Evolutionary conservation across 2,888 invertebrate species (phyloP).

Genomic region (Chloroclysta siterata): DNA sequence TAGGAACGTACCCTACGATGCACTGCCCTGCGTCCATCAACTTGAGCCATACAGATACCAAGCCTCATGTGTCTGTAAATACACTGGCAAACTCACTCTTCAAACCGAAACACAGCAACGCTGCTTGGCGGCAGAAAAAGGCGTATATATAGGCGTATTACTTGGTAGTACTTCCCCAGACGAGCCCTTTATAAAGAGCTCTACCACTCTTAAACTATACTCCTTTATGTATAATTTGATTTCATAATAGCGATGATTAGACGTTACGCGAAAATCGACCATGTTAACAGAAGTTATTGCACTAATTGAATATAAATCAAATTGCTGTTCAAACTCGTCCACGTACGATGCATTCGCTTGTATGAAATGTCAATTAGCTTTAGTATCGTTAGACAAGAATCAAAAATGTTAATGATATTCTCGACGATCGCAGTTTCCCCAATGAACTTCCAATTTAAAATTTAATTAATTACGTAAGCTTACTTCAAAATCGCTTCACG

Average conservation of each 20-base stretch:
- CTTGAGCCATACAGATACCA: no score
- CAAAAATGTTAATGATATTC: slow-evolving; percentile 10
- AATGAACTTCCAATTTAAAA: slow-evolving; percentile 23
- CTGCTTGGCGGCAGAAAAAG: no score
- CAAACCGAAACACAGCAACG: no score
- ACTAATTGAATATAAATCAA: neutral
- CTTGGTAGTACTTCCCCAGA: no score
- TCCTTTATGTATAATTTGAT: neutral
- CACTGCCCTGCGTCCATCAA: no score
- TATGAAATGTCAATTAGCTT: neutral
- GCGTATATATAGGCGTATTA: no score
- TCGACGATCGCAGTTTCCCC: slow-evolving; percentile 8
- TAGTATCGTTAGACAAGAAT: slow-evolving; percentile 14
- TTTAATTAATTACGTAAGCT: slow-evolving; percentile 29
- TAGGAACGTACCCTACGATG: no score
- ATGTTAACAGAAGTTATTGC: neutral
- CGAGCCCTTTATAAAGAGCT: no score
- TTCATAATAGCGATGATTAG: neutral
- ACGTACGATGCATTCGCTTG: neutral
- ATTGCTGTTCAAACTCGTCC: neutral
- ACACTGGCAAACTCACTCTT: no score
- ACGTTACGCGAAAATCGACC: neutral
- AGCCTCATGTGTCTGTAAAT: no score
- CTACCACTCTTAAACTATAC: no score
- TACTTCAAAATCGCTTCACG: slow-evolving; percentile 25